phyloP scores from a whole-genome alignment of 2,113 vertebrate genomes.

The Mesembrinibis cayennensis region DNA sequence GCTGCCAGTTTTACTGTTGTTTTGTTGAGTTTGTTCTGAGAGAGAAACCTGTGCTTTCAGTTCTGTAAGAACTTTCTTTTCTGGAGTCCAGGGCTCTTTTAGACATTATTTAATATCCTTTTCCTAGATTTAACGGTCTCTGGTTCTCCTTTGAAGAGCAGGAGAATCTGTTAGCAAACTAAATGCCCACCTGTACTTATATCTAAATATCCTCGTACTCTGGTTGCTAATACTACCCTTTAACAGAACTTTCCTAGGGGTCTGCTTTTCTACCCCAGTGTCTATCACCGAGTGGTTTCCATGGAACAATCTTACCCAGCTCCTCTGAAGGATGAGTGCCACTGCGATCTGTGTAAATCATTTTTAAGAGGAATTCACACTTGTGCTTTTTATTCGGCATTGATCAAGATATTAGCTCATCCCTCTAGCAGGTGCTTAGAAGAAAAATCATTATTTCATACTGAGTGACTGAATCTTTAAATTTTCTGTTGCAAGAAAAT shows the following conservation, averaged over 20 bases:
- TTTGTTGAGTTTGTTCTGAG: background rate
- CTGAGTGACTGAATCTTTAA: background rate
- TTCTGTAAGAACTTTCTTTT: background rate
- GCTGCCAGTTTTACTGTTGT: background rate
- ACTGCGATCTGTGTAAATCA: rapidly evolving
- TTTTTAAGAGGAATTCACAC: background rate
- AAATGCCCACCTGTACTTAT: background rate
- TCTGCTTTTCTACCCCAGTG: background rate
- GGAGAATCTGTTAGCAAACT: background rate
- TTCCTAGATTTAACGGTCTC: background rate
- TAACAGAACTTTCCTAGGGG: background rate
- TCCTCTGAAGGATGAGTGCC: background rate
- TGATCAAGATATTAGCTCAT: background rate
- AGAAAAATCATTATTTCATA: background rate
- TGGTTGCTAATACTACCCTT: background rate
- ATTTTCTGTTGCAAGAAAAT: background rate
- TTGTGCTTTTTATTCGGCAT: background rate
- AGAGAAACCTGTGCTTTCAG: background rate
- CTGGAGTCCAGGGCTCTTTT: background rate
- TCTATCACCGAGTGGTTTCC: background rate
- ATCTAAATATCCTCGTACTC: background rate
- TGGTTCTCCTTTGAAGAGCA: background rate
- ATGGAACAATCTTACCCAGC: background rate
- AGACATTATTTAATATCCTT: background rate
- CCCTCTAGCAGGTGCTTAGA: background rate